Percentiles rank a stretch among this genome's conserved stretches.
phyloP scores from a whole-genome alignment of 2,888 invertebrate species.

The Agriopis marginaria region DNA sequence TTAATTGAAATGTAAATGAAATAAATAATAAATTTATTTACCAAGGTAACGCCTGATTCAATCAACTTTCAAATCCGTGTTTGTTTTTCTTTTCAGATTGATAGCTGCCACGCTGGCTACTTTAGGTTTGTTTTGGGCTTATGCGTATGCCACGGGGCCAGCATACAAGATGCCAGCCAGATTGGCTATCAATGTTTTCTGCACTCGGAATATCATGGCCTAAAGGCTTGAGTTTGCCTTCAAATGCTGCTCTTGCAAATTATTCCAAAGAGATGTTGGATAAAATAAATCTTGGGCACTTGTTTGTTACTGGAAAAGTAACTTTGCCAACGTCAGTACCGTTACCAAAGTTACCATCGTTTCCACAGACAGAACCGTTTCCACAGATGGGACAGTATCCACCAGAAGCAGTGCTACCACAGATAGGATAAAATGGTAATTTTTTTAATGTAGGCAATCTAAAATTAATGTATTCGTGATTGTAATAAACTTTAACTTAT shows the following conservation, averaged over 20 bases:
- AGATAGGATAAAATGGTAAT: too few relatives aligned
- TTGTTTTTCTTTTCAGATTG: constrained; percentile 6
- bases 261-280: neutral
- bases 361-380: too few relatives aligned
- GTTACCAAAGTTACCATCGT: too few relatives aligned
- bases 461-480: too few relatives aligned
- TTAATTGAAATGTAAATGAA: neutral
- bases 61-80: too few relatives aligned
- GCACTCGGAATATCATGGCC: constrained; percentile 3
- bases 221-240: neutral
- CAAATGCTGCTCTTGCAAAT: neutral
- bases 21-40: too few relatives aligned
- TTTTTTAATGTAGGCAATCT: too few relatives aligned
- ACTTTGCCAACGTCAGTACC: too few relatives aligned
- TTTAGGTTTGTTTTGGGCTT: neutral
- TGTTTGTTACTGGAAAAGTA: neutral
- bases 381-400: too few relatives aligned
- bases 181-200: neutral
- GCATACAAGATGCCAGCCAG: neutral
- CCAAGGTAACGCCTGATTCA: too few relatives aligned
- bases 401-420: too few relatives aligned
- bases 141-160: neutral
- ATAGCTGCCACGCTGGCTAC: neutral
- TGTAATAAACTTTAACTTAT: too few relatives aligned
- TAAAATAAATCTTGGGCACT: neutral